These are phyloP conservation scores for Synergus laeviventris DNA, from an alignment of 2,888 invertebrate genomes.

Conservation along the genomic window DNA sequence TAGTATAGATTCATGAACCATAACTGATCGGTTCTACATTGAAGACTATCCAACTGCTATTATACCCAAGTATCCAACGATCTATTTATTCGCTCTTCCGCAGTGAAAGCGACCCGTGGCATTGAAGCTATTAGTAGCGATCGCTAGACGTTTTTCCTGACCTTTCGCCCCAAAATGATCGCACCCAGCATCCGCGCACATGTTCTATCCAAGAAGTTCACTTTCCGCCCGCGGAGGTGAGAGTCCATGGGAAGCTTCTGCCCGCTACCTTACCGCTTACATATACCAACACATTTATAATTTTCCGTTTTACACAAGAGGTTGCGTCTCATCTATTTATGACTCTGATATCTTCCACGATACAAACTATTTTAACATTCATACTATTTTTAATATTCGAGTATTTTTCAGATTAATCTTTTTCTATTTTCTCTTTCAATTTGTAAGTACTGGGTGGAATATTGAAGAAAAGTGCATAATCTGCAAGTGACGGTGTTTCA, in stretches of 20 bases:
- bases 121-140: constrained; percentile 63
- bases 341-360: constrained; percentile 36
- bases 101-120: constrained; percentile 67
- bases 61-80: neutral
- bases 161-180: constrained; percentile 68
- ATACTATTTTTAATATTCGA: neutral
- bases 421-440: constrained; percentile 29
- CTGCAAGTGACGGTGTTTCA: neutral
- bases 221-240: constrained; percentile 74
- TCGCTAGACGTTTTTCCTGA: constrained; percentile 65
- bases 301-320: constrained; percentile 51
- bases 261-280: constrained; percentile 65
- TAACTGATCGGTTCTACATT: neutral
- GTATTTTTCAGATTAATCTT: neutral
- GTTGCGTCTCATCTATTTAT: constrained; percentile 50
- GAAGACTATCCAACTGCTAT: neutral
- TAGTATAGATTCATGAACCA: neutral
- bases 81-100: constrained; percentile 52
- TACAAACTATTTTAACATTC: neutral
- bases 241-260: constrained; percentile 75
- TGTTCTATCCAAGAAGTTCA: constrained; percentile 66
- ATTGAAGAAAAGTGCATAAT: neutral
- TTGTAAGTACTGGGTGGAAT: constrained; percentile 17
- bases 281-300: constrained; percentile 42
- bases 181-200: constrained; percentile 57